Conservation (phyloP, 1,140 invertebrate species). For the Ceratina calcarata region DNA sequence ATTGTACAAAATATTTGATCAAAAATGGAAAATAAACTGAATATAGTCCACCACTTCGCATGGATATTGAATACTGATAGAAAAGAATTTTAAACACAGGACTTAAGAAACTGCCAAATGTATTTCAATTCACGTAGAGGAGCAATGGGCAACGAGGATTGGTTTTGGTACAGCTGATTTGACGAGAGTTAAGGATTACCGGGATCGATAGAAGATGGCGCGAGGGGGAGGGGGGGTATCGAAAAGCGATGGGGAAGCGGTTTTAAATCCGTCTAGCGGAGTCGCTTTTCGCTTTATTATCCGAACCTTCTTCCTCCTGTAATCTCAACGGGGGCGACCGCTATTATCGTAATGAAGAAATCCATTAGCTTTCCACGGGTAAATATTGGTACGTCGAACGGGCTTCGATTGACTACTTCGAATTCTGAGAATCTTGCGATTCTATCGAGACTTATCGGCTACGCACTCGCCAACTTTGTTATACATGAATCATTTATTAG, state of each 20-base stretch:
- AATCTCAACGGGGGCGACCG: slow-evolving; percentile 29
- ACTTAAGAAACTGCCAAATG: too few species aligned
- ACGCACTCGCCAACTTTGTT: too few species aligned
- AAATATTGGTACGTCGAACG: slow-evolving; percentile 51
- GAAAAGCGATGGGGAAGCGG: slow-evolving; percentile 3
- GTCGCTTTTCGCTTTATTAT: slow-evolving; percentile 34
- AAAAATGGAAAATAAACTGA: too few species aligned
- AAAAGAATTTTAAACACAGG: too few species aligned
- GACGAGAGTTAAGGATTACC: background rate
- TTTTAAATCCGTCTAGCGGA: slow-evolving; percentile 30
- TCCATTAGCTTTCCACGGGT: slow-evolving; percentile 47
- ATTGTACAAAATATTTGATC: too few species aligned
- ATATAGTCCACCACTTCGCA: too few species aligned
- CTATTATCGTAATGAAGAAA: slow-evolving; percentile 62
- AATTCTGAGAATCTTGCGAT: background rate
- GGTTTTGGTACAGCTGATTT: background rate
- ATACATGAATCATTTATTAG: too few species aligned
- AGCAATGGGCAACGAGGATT: background rate
- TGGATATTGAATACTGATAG: too few species aligned
- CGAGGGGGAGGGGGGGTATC: background rate
- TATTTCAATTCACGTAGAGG: too few species aligned
- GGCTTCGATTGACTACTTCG: slow-evolving; percentile 37
- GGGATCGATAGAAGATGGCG: background rate
- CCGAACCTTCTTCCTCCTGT: slow-evolving; percentile 11
- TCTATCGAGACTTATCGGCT: slow-evolving; percentile 7